A percentile compares a stretch with the other conserved stretches of the same genome.
Conservation (phyloP, 2,113 vertebrate species). For the Phylloscopus trochiloides region DNA sequence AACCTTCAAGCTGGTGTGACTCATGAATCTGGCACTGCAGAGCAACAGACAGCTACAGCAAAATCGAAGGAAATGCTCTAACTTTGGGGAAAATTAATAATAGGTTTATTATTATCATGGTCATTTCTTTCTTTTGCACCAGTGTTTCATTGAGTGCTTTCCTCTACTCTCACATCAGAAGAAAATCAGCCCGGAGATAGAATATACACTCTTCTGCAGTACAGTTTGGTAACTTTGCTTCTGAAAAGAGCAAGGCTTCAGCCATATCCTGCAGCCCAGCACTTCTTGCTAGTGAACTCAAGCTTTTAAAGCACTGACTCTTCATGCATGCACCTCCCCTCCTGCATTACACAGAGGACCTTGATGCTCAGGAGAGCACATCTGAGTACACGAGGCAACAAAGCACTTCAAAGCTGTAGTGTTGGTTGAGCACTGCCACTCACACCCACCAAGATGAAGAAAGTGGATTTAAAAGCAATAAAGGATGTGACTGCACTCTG, state of each 20-base stretch:
- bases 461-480: background rate
- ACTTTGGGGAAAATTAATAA: background rate
- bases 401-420: background rate
- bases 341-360: background rate
- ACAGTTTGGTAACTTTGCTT: background rate
- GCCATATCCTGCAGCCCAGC: background rate
- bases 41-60: background rate
- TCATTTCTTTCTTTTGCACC: background rate
- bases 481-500: background rate
- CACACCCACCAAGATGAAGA: background rate
- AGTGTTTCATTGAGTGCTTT: background rate
- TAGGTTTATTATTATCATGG: background rate
- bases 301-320: background rate
- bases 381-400: background rate
- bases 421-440: background rate
- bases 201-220: background rate
- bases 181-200: background rate
- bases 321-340: background rate
- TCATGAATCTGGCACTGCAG: background rate
- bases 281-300: background rate
- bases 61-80: background rate
- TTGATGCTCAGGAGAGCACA: background rate
- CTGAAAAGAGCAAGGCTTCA: background rate
- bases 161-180: background rate
- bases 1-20: background rate